Conservation (phyloP, 1,140 invertebrate species). For the Lepidurus apus region DNA sequence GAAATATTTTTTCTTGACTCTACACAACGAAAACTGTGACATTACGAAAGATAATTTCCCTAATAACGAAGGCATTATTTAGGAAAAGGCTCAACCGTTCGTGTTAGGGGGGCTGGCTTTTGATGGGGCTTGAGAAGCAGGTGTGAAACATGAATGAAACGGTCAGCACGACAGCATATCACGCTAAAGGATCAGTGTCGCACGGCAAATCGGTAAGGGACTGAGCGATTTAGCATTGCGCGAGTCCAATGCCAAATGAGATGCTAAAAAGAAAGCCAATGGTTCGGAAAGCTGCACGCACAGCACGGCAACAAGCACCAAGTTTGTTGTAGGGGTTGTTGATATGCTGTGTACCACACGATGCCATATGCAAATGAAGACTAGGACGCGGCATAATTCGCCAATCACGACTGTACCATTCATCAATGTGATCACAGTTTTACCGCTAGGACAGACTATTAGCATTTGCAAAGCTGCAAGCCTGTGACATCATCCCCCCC, state of each 20-base stretch:
- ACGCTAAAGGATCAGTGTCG: not conserved
- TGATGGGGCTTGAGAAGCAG: not conserved
- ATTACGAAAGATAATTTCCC: no score
- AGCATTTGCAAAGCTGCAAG: not conserved
- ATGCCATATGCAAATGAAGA: conserved; percentile 13
- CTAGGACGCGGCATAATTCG: not conserved
- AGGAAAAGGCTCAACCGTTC: not conserved
- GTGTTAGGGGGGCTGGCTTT: not conserved
- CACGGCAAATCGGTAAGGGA: conserved; percentile 12
- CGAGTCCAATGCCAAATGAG: not conserved
- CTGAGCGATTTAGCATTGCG: not conserved
- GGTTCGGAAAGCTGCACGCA: not conserved
- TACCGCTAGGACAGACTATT: not conserved
- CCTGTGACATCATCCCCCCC: not conserved
- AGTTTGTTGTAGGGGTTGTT: not conserved
- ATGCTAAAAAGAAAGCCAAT: not conserved
- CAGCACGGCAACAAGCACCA: not conserved
- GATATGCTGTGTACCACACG: not conserved
- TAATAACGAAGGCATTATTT: not conserved
- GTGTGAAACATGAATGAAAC: conserved; percentile 19
- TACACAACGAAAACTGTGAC: no score
- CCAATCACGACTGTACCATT: conserved; percentile 12
- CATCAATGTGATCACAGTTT: conserved; percentile 1
- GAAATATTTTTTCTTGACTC: no score
- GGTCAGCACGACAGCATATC: not conserved